Base-by-base conservation (phyloP, 2,888 invertebrate species). In the Venustoraphidia nigricollis region DNA sequence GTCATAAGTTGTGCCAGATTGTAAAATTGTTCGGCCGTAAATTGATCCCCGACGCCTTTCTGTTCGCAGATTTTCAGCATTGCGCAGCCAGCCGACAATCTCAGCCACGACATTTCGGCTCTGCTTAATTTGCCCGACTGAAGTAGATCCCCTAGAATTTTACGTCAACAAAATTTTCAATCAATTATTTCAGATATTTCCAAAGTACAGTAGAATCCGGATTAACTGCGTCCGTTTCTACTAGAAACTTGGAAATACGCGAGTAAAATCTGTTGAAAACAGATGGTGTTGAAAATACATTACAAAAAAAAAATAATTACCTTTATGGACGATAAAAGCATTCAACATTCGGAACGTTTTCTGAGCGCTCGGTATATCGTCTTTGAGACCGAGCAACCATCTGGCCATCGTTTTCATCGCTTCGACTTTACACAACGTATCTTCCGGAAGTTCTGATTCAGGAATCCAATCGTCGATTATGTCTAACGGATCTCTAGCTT, bases 61-160 rank as follows among this genome's bases (percentile, higher is more conserved):
- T 96, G 95, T 61, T 96, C 94, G 67, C 93, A 94, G 44, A 97
- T 87, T 71, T 95, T 96, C 46, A 97, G 70, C 88, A 96, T 93
- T 44, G 93, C 92, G 64, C 89, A 89, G 48, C 94, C 96, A 8
- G 96, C 95, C 10, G 90, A 84, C 39, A 96, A 69, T 50, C 96
- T 75, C 43, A 97, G 65, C 79, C 94, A 91, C 2, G 95, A 89
- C 82, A 91, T 91, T 68, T 97, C 96, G 8, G 89, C 84, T 59
- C 78, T 78, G 42, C 87, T 83, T 52, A 82, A 65, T 52, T 80
- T 78, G 52, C 83, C 82, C 65, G 85, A 82, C 65, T 84, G 78
- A 1, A 72, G 54, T 38, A 68, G 55, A 54, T 68, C 68, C 11
- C 68, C 52, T 52, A 43, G 3, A 34, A 14, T 27, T n/a, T 44